Evolutionary conservation across 2,888 invertebrate species (phyloP), one percentile per base, ranked within the genome.

Genomic region (Antheraea yamamai): DNA sequence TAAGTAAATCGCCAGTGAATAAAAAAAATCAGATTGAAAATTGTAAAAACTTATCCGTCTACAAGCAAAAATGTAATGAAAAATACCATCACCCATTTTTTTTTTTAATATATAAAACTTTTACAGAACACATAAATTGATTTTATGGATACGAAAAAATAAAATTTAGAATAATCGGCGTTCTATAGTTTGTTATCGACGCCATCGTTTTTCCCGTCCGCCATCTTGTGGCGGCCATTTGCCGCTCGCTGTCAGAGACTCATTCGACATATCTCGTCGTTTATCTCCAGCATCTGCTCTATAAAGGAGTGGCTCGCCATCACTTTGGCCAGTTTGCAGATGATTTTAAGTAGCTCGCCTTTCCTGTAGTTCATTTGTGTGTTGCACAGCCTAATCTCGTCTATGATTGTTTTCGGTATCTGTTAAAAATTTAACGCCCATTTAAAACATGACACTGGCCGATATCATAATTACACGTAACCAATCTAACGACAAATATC

Each of bases 241-340:
- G 83, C 82, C 75, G 80, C 77, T 71, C 76, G 74, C 79, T 86
- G 88, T 92, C 88, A 94, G 89, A 97, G 96, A 79, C 97, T 97
- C 92, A 98, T 95, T 84, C 96, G 96, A 89, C 97, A 97, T 88
- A 98, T 98, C 86, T 97, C 96, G 79, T 97, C 96, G 92, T 98
- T 98, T 86, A 98, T 97, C 82, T 96, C 96, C 80, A 98, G 93
- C 85, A 97, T 95, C 91, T 98, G 97, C 73, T 95, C 95, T 83
- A 98, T 95, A 89, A 97, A 98, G 77, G 95, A 92, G 81, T 96
- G 95, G 90, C 98, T 97, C 73, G 95, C 92, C 86, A 98, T 95
- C 74, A 97, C 96, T 78, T 95, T 95, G 30, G 97, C 96, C 75
- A 98, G 92, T 76, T 96, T 95, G 82, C 95, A 95, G 78, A 98